Conservation (phyloP, 1,140 invertebrate genomes). For the Branchinecta lindahli region DNA sequence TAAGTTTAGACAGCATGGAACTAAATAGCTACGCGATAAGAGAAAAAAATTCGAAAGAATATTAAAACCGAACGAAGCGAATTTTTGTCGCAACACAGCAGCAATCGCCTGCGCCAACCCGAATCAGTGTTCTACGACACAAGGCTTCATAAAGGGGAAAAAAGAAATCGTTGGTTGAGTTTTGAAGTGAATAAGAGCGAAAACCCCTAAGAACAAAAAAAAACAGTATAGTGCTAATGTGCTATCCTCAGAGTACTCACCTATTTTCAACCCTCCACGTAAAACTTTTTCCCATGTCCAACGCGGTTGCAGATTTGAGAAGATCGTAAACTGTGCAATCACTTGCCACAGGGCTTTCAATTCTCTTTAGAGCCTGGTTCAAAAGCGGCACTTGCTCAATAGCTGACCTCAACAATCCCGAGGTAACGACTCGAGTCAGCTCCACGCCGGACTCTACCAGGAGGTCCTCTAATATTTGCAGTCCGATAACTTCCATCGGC, state of each 20-base stretch:
- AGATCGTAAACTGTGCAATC: background rate
- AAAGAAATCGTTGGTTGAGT: too few species aligned
- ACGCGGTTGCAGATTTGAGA: background rate
- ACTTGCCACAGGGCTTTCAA: background rate
- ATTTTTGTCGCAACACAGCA: too few species aligned
- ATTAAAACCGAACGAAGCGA: too few species aligned
- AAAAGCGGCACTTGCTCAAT: background rate
- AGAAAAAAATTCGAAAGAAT: too few species aligned
- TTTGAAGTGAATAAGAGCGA: too few species aligned
- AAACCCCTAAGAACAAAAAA: background rate
- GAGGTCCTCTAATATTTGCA: background rate
- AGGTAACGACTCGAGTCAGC: background rate
- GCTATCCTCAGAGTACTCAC: background rate
- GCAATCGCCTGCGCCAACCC: too few species aligned
- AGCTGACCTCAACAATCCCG: background rate
- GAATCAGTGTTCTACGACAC: too few species aligned
- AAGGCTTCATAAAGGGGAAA: too few species aligned
- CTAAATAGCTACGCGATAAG: too few species aligned
- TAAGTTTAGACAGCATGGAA: too few species aligned
- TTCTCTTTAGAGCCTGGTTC: background rate
- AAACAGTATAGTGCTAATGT: background rate
- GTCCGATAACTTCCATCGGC: background rate
- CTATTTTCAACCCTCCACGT: background rate
- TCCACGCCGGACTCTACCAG: background rate
- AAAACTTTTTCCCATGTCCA: slow-evolving; percentile 6